Base-by-base conservation (phyloP, 2,113 vertebrate genomes). In the Misgurnus anguillicaudatus region DNA sequence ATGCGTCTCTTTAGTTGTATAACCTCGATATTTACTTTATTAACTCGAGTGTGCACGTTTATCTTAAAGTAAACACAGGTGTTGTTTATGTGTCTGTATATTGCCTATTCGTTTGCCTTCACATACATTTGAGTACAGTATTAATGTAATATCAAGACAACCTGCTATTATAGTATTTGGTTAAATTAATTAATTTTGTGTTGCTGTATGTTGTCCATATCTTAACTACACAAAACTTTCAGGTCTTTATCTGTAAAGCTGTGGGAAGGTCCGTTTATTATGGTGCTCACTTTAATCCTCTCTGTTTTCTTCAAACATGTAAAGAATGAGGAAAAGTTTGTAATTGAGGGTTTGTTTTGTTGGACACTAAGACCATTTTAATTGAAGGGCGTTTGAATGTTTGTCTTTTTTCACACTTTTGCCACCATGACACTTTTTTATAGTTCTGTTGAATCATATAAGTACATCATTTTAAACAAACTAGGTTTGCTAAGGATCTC, bases 271-370 rank as follows among this genome's bases (percentile, higher is more conserved):
- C 16, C 58, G n/a, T 42, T 77, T n/a, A 24, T 58, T 55, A 31
- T 31, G 24, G 65, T 39, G 36, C 4, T 16, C 6, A 61, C 19
- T 72, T 66, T 72, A 72, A 48, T 57, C 19, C 70, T 79, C 38
- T 77, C 36, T 67, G 19, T 61, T 75, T 21, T 31, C 77, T 31
- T 1, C 14, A 80, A 76, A 82, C 41, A 64, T 88, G 87, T 10
- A 85, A 85, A 89, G 84, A 84, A 88, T 69, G 87, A 89, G 88
- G 90, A 82, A 86, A 78, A 69, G 38, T 75, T 63, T 73, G 10
- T 14, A 16, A 51, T 10, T 45, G 53, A 74, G 13, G 38, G 48
- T n/a, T 62, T 10, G 47, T 39, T 66, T 53, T 16, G 24, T 63
- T 13, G 62, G 47, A 78, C 36, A 21, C n/a, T 39, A 78, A 78